Evolutionary conservation across 2,113 vertebrate genomes (phyloP), one percentile per base, ranked within the genome.

Genomic region (Stegastes partitus): DNA sequence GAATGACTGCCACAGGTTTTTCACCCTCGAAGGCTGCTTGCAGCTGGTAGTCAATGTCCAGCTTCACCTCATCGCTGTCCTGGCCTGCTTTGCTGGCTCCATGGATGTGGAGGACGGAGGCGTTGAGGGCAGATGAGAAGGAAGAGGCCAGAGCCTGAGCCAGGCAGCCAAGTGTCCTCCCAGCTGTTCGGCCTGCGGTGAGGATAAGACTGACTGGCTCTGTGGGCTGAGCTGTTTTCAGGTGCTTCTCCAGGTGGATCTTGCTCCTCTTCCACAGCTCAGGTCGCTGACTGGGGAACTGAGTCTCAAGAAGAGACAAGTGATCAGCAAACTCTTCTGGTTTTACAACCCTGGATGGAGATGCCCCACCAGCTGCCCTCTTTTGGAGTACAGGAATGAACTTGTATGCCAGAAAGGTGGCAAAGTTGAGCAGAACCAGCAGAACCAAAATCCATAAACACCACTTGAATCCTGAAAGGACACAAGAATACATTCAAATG

Each of bases 181-280:
- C 86, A 0, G 88, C 96, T 2, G 72, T 15, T 1, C 2, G 92
- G 4, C 96, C 97, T 0, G 96, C 95, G 0, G 96, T 90, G 3
- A 99, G 85, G 47, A 98, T 96, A 82, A 99, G 0, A 72, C 95
- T 97, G 87, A 96, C 96, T 0, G 97, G 97, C 82, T 98, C 96
- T 0, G 91, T 90, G 54, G 93, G 97, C 0, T 78, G 64, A 0
- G 92, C 92, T 0, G 75, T 45, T 16, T 94, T 91, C 55, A 99
- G 96, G 89, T 99, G 97, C 64, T 87, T 96, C 82, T 93, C 91
- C 51, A 99, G 91, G 56, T 97, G 92, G 79, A 94, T 96, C 18
- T 59, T 89, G 22, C 92, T 96, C 0, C 95, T 94, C 2, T 57
- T 90, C 98, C 98, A 99, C 69, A 91, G 62, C 6, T 88, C 85